A percentile compares a stretch with the other conserved stretches of the same genome.
Conservation (phyloP, 2,888 invertebrate genomes). For the Drosophila cracens region DNA sequence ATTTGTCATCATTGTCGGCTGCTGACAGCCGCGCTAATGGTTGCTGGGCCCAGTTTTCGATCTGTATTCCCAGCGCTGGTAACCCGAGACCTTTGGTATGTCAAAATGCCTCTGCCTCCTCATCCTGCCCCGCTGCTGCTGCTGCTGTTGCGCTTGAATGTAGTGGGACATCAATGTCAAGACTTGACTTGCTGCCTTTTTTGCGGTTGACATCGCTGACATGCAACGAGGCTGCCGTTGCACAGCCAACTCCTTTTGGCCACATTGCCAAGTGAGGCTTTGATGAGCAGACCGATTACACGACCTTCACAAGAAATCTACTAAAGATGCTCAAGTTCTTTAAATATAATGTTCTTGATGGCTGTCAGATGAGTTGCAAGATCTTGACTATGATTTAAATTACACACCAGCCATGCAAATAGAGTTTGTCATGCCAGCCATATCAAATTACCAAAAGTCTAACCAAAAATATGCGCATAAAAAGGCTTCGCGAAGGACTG, state of each 20-base stretch:
- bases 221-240: slow-evolving; percentile 25
- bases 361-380: slow-evolving; percentile 2
- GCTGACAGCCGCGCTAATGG: slow-evolving; percentile 69
- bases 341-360: slow-evolving; percentile 4
- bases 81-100: slow-evolving; percentile 72
- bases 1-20: slow-evolving; percentile 32
- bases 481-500: slow-evolving; percentile 37
- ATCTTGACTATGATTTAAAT: slow-evolving; percentile 6
- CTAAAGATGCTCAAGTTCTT: not conserved
- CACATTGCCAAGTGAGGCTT: slow-evolving; percentile 43
- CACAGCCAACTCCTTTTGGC: slow-evolving; percentile 26
- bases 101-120: slow-evolving; percentile 40
- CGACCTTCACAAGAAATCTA: slow-evolving; percentile 12
- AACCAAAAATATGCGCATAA: slow-evolving; percentile 71
- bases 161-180: slow-evolving; percentile 66
- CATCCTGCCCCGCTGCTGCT: not conserved
- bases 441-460: slow-evolving; percentile 63
- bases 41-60: slow-evolving; percentile 30
- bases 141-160: slow-evolving; percentile 25
- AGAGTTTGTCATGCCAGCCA: slow-evolving; percentile 4
- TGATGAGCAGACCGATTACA: slow-evolving; percentile 12
- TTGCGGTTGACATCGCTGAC: slow-evolving; percentile 65
- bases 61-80: slow-evolving; percentile 66
- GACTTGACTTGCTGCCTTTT: slow-evolving; percentile 50
- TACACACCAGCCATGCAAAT: slow-evolving; percentile 1